These are phyloP conservation scores for Netelia melanura DNA, from an alignment of 2,888 invertebrate genomes.

Conservation along the genomic window DNA sequence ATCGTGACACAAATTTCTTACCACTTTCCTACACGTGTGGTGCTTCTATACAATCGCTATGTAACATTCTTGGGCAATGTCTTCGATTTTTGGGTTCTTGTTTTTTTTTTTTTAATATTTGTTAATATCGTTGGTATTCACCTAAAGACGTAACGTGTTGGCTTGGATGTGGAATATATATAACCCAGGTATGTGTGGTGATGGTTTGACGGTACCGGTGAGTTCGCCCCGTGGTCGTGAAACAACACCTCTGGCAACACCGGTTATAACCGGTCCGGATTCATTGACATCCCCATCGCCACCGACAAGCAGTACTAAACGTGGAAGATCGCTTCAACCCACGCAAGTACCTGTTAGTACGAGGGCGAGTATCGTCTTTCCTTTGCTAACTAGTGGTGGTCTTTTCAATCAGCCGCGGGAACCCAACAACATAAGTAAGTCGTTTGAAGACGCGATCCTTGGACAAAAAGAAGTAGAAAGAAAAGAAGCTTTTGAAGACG, in stretches of 20 bases:
- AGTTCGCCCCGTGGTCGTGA: constrained; percentile 82
- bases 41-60: constrained; percentile 31
- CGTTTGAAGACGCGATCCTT: constrained; percentile 21
- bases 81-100: constrained; percentile 1
- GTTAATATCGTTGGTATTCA: neutral
- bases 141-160: constrained; percentile 64
- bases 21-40: constrained; percentile 27
- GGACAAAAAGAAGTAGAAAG: constrained; percentile 4
- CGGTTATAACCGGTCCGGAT: constrained; percentile 80
- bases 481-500: neutral
- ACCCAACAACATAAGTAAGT: constrained; percentile 83
- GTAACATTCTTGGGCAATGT: constrained; percentile 40
- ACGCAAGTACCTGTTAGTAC: constrained; percentile 88
- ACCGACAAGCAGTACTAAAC: constrained; percentile 79
- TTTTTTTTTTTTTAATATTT: neutral
- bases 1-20: constrained; percentile 22
- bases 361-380: constrained; percentile 92
- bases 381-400: constrained; percentile 87
- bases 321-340: constrained; percentile 81
- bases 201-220: constrained; percentile 83
- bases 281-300: constrained; percentile 82
- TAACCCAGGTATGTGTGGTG: constrained; percentile 81
- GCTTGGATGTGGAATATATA: constrained; percentile 75
- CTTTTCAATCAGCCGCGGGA: constrained; percentile 86
- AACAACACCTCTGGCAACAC: constrained; percentile 80